These are phyloP conservation scores for Agrilus mali DNA, from an alignment of 2,888 invertebrate species.

Conservation along the genomic window DNA sequence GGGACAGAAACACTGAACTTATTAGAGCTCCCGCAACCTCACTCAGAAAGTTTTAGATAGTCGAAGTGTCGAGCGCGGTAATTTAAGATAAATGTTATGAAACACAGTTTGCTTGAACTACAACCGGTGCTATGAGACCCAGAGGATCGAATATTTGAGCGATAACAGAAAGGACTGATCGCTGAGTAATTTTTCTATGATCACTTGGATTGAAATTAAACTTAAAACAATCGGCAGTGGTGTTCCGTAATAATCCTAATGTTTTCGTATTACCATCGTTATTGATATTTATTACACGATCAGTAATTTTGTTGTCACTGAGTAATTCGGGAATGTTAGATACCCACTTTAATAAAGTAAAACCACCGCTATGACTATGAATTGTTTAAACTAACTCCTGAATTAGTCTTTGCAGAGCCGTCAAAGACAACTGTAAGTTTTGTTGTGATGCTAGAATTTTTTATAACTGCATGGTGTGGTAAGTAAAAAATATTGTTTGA, in stretches of 20 bases:
- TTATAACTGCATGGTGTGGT: too few relatives aligned
- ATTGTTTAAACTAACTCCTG: too few relatives aligned
- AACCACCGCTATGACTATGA: not conserved
- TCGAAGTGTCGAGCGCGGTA: too few relatives aligned
- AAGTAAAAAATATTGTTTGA: too few relatives aligned
- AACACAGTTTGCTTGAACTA: not conserved
- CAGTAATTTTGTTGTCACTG: too few relatives aligned
- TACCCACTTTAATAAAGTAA: slow-evolving; percentile 1
- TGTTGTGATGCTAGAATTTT: too few relatives aligned
- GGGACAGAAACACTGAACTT: too few relatives aligned
- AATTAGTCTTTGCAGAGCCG: too few relatives aligned
- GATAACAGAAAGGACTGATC: not conserved
- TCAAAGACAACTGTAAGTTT: too few relatives aligned
- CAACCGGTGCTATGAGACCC: not conserved
- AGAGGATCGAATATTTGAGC: not conserved
- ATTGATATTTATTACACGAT: not conserved
- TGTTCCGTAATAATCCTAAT: slow-evolving; percentile 1
- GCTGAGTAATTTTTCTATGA: not conserved
- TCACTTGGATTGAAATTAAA: not conserved
- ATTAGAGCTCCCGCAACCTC: too few relatives aligned
- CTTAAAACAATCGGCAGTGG: not conserved
- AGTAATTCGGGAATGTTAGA: not conserved
- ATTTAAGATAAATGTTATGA: too few relatives aligned
- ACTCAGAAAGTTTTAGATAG: too few relatives aligned
- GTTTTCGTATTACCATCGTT: not conserved